Evolutionary conservation across 2,797 vertebrate genomes (phyloP).

Genomic region (Sebastes iracundus): DNA sequence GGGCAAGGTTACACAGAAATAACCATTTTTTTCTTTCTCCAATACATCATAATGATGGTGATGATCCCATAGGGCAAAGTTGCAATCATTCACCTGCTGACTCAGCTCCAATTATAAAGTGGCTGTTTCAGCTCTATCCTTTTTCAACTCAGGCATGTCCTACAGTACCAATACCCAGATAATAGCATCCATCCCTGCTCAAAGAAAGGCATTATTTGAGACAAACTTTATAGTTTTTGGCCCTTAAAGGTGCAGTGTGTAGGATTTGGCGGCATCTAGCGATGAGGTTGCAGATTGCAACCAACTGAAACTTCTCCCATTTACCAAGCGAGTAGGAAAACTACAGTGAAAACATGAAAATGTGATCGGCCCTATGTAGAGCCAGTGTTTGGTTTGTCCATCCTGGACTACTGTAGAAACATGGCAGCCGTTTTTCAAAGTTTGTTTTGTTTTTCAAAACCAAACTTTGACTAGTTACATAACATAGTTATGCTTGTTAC

Average conservation of each 20-base stretch:
- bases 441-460: no score
- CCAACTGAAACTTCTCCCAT: no score
- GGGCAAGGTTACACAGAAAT: slow-evolving; percentile 48
- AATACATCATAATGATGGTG: slow-evolving; percentile 58
- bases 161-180: neutral
- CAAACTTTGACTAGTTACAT: no score
- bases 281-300: no score
- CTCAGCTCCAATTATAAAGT: slow-evolving; percentile 54
- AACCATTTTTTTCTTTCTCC: slow-evolving; percentile 31
- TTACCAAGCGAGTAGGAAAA: no score
- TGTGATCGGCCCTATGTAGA: no score
- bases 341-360: no score
- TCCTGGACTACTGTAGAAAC: no score
- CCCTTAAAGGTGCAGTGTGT: neutral
- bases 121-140: slow-evolving; percentile 17
- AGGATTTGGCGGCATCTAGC: no score
- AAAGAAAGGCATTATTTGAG: neutral
- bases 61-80: slow-evolving; percentile 44
- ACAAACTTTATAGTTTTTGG: neutral
- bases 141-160: neutral
- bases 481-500: neutral
- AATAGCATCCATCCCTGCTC: neutral
- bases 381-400: no score
- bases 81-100: slow-evolving; percentile 58
- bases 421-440: no score